Base-by-base conservation (phyloP, 1,140 invertebrate genomes). In the Heliconius hermathena region DNA sequence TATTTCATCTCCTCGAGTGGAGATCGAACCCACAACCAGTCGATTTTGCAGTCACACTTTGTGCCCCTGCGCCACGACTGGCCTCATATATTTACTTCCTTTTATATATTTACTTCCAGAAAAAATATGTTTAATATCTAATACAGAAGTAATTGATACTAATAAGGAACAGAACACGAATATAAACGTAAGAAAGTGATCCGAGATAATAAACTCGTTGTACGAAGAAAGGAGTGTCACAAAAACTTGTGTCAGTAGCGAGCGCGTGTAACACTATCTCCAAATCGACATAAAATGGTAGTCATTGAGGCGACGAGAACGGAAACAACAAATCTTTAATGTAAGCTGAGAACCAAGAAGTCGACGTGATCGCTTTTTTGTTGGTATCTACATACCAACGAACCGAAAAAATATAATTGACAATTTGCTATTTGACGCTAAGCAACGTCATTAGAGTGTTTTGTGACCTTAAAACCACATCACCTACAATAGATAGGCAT, bases 241-340 rank as follows among this genome's bases (percentile, higher is more conserved):
- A 93, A 93, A 93, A 94, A 93, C 80, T 90, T 87, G 89, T 87
- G 91, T 92, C 90, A 88, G 91, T 93, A 94, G 91, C 93, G 86
- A 83, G 88, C 90, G 90, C 89, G 88, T 93, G 92, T 91, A 94
- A 94, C 90, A 93, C 90, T 93, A 94, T 94, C 92, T 94, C 81
- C 87, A 88, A 90, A 93, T 94, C 90, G 90, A 92, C 88, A 93
- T 90, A 92, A 94, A 94, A 93, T 93, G 90, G 91, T 92, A 93
- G 90, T 88, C 92, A 93, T 94, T 94, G 91, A 91, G 87, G 88
- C 91, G 88, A 85, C 89, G 86, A 90, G 88, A 93, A 84, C 90
- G 91, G 93, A 93, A 92, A 93, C 88, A 90, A 90, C 87, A 91
- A 92, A 90, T 93, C 89, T 93, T 86, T 85, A 79, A 82, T 88